Evolutionary conservation across 1,140 invertebrate species (phyloP).

Genomic region (Oppia nitens): DNA sequence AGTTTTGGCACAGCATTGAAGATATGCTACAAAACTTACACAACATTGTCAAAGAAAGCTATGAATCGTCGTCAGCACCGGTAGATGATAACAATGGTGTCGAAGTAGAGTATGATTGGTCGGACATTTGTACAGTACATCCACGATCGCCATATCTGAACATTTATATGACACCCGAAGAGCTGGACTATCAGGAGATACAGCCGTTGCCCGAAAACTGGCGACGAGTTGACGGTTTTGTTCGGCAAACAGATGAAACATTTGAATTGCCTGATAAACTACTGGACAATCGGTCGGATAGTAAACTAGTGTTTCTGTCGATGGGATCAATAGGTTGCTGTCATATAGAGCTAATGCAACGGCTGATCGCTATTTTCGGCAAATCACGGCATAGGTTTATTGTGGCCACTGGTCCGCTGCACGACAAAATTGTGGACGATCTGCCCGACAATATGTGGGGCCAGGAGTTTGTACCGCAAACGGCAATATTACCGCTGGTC

Average conservation of each 20-base stretch:
- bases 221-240: not conserved
- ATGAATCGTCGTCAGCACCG: no score
- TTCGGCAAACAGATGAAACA: not conserved
- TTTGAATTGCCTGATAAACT: slow-evolving; percentile 1
- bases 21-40: no score
- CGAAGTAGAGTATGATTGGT: no score
- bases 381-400: slow-evolving; percentile 3
- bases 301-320: slow-evolving; percentile 14
- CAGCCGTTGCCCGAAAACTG: not conserved
- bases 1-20: no score
- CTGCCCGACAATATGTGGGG: slow-evolving; percentile 19
- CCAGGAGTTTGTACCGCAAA: slow-evolving; percentile 8
- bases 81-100: no score
- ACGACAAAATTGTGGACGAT: slow-evolving; percentile 4
- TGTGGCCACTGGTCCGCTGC: slow-evolving; percentile 3
- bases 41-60: no score
- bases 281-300: no score
- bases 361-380: not conserved
- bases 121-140: no score
- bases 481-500: not conserved
- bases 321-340: slow-evolving; percentile 19
- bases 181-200: slow-evolving; percentile 8
- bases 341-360: slow-evolving; percentile 16
- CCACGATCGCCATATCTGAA: no score
- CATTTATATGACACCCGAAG: slow-evolving; percentile 13